Base-by-base conservation (phyloP, 2,888 invertebrate genomes). In the Epinotia demarniana region DNA sequence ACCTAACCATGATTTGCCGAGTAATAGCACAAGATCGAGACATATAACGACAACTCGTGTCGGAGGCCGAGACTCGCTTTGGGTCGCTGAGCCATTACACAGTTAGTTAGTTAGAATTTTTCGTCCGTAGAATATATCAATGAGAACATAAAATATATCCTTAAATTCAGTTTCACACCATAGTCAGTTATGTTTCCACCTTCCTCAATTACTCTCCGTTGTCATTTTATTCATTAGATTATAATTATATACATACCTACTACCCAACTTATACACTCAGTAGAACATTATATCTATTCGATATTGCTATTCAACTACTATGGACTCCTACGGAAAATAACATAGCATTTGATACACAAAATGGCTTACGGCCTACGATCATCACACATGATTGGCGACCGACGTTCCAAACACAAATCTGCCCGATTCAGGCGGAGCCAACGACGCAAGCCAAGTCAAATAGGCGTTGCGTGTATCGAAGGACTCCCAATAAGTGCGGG, bases 391-490 rank as follows among this genome's bases (percentile, higher is more conserved):
- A 83, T 81, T 39, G 39, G 33, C 39, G 33, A 33, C 39, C 80
- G 43, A 18, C 68, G 62, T 46, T 57, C 80, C 80, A 82, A 79
- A 84, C 81, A 82, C 78, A 80, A 80, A 79, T 79, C 79, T 79
- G 81, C 75, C 78, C 78, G 78, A 82, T 80, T 82, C 83, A 81
- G 82, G 79, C 72, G 80, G 72, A 80, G 79, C 82, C 81, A 85
- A 86, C 83, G 81, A 82, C 85, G 85, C 87, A 84, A 81, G 82
- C 80, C 80, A 84, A 85, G 84, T 87, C 88, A 89, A 91, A 89
- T 88, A 86, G 88, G 83, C 84, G 83, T 85, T 84, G 89, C 88
- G 89, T 91, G 90, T 88, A 86, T 86, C 88, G 86, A 90, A 91
- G 88, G 86, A 89, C 89, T 88, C 84, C 85, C 87, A 89, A 89